Conservation (phyloP, 2,113 vertebrate species). For the Anolis carolinensis region DNA sequence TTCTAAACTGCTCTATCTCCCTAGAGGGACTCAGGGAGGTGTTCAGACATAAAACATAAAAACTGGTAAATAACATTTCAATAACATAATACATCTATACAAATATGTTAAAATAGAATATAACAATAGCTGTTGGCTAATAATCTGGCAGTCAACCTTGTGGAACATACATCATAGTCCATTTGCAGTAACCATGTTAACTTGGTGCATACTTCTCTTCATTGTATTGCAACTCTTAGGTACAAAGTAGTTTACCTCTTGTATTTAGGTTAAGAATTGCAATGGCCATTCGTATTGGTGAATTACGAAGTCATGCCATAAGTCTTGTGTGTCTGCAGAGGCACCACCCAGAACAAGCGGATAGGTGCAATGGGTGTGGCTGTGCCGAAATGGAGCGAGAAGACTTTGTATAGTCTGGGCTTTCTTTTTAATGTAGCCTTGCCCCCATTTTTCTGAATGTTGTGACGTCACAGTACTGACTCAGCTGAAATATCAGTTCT, state of each 20-base stretch:
- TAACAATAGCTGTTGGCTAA: too few relatives aligned
- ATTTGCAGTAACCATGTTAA: not conserved
- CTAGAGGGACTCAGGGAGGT: too few relatives aligned
- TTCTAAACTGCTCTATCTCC: too few relatives aligned
- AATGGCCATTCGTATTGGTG: not conserved
- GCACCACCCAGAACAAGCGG: not conserved
- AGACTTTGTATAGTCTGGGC: not conserved
- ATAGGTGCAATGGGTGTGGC: constrained; percentile 13
- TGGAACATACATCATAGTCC: too few relatives aligned
- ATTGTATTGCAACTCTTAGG: not conserved
- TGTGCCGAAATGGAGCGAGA: not conserved
- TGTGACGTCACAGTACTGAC: constrained; percentile 33
- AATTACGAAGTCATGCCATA: not conserved
- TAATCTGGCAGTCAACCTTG: too few relatives aligned
- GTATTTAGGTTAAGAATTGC: not conserved
- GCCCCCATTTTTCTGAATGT: not conserved
- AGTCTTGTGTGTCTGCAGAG: constrained; percentile 15
- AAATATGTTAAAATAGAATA: too few relatives aligned
- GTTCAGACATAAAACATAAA: too few relatives aligned
- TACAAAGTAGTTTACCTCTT: not conserved
- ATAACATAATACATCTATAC: too few relatives aligned
- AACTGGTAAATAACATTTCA: too few relatives aligned
- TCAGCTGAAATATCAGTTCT: constrained; percentile 15
- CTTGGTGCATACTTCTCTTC: not conserved
- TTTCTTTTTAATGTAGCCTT: not conserved